A percentile compares a stretch with the other conserved stretches of the same genome.
Evolutionary conservation across 2,113 vertebrate genomes (phyloP).

Genomic region (Vicugna pacos): DNA sequence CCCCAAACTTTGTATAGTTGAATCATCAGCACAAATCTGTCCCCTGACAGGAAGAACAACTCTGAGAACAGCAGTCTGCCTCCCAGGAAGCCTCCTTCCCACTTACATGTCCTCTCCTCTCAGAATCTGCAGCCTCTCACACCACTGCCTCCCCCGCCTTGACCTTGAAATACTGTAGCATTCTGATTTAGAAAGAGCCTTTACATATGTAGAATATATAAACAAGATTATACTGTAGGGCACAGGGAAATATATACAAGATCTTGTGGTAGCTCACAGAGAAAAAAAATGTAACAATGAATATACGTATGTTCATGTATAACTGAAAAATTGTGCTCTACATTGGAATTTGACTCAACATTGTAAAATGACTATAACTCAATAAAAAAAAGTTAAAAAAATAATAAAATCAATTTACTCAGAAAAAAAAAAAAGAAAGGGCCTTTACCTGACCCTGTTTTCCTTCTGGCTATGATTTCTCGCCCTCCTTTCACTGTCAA

Average conservation of each 20-base stretch:
- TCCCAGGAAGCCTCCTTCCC: not conserved
- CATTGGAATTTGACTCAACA: too few species aligned
- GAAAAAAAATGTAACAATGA: too few species aligned
- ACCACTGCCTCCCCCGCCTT: too few species aligned
- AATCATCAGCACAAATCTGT: not conserved
- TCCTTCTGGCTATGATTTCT: not conserved
- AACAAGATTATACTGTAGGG: too few species aligned
- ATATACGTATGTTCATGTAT: too few species aligned
- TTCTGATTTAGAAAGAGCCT: not conserved
- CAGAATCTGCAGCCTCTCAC: not conserved
- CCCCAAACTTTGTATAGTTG: not conserved
- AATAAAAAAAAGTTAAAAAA: too few species aligned
- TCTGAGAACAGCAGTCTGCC: not conserved
- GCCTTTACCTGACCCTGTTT: not conserved
- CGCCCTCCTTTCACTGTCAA: not conserved
- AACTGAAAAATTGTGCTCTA: too few species aligned
- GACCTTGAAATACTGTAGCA: not conserved
- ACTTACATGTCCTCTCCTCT: not conserved
- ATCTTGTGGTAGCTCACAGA: too few species aligned
- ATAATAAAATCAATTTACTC: too few species aligned
- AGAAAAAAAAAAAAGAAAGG: not conserved
- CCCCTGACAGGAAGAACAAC: not conserved
- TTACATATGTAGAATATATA: too few species aligned
- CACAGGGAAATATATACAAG: too few species aligned
- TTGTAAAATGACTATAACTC: too few species aligned